Base-by-base conservation (phyloP, 2,797 vertebrate species). In the Neoniphon sammara region DNA sequence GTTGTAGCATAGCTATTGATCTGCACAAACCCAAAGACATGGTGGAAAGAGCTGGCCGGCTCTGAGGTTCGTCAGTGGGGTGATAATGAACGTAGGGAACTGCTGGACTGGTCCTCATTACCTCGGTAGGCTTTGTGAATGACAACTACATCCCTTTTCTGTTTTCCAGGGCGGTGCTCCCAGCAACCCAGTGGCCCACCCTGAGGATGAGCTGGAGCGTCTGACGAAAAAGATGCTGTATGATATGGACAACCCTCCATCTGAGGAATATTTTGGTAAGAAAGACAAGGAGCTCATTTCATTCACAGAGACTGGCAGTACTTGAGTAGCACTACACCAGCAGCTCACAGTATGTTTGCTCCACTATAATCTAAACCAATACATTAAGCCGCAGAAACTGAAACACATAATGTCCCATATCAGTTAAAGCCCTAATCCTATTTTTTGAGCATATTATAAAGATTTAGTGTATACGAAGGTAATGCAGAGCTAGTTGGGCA, bases 201-300 rank as follows among this genome's bases (percentile, higher is more conserved):
- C 97, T 17, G 98, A 99, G 76, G 98, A 99, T 57, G 98, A 99
- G 81, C 91, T 99, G 25, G 98, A 99, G 68, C 96, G 97, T 44
- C 94, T 99, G 79, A 99, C 98, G 86, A 99, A 99, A 93, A 99
- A 99, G 94, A 99, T 99, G 97, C 91, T 99, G 73, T 97, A 94
- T 65, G 98, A 99, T 88, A 99, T 99, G 98, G 96, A 99, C 88
- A 94, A 99, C 86, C 98, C 98, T 23, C 98, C 98, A 0, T 93
- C 97, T 0, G 96, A 98, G 82, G 95, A 99, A 2, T 99, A 98
- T 86, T 99, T 99, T 65, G 98, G 98, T 99, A 90, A 96, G 92
- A 71, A 17, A 4, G 0, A 25, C 20, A 27, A 25, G 5, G 14
- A 8, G 20, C 14, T 49, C 31, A 21, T 39, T 34, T 8, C 55